Evolutionary conservation across 2,888 invertebrate species (phyloP).

Genomic region (Pimpla rufipes): DNA sequence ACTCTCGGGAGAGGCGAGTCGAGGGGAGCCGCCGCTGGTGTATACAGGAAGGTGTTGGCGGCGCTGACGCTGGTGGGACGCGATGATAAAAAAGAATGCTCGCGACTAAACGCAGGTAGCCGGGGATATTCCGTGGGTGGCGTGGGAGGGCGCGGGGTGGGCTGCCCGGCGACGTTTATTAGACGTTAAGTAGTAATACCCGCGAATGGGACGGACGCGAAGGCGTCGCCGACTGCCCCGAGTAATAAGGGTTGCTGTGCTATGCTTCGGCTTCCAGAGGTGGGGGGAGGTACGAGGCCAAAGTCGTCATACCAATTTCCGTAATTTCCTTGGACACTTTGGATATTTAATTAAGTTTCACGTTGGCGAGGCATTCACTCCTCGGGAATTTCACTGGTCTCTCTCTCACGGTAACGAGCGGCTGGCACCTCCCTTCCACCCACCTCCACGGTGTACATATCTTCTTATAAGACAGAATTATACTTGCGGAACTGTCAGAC

Average conservation of each 20-base stretch:
- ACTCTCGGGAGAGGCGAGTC: conserved; percentile 31
- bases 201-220: conserved; percentile 80
- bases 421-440: conserved; percentile 5
- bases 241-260: conserved; percentile 76
- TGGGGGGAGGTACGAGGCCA: conserved; percentile 68
- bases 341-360: conserved; percentile 85
- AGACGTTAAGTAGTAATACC: conserved; percentile 85
- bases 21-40: conserved; percentile 26
- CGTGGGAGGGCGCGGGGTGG: conserved; percentile 47
- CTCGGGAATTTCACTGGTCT: conserved; percentile 71
- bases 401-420: conserved; percentile 59
- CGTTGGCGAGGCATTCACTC: conserved; percentile 82
- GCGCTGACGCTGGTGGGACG: conserved; percentile 53
- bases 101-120: conserved; percentile 61
- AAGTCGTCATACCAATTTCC: conserved; percentile 85
- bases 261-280: conserved; percentile 6
- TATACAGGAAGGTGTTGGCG: conserved; percentile 12
- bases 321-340: conserved; percentile 85
- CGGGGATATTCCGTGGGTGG: conserved; percentile 1
- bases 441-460: conserved; percentile 32
- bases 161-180: conserved; percentile 83
- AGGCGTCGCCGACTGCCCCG: conserved; percentile 73
- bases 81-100: conserved; percentile 71
- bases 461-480: conserved; percentile 51
- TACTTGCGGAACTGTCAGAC: conserved; percentile 27